phyloP scores from a whole-genome alignment of 2,888 invertebrate species.

The Drosophila nigritarsus region DNA sequence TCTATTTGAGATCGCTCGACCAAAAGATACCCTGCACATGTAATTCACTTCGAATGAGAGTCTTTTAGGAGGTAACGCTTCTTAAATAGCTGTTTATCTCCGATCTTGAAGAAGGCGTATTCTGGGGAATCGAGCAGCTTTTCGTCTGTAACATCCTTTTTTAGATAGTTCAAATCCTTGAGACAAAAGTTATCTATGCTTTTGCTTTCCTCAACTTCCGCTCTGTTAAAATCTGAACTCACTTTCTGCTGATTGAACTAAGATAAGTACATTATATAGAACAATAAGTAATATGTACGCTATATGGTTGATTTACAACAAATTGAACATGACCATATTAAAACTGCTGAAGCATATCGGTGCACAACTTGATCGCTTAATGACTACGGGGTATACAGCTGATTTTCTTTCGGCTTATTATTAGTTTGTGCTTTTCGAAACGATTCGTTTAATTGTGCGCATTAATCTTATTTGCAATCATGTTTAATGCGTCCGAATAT shows the following conservation, averaged over 20 bases:
- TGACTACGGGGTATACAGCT: constrained; percentile 40
- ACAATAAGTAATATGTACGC: background rate
- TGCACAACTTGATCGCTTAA: background rate
- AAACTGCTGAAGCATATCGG: background rate
- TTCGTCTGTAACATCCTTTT: background rate
- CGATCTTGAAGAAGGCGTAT: background rate
- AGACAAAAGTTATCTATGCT: too few relatives aligned
- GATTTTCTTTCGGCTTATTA: constrained; percentile 40
- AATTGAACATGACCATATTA: background rate
- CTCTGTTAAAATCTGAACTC: background rate
- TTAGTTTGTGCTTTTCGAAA: constrained; percentile 18
- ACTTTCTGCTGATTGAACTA: background rate
- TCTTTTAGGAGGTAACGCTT: background rate
- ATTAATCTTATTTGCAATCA: constrained; percentile 52
- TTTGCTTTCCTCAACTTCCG: background rate
- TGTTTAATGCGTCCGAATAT: constrained; percentile 26
- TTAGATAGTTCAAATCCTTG: background rate
- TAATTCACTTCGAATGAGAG: background rate
- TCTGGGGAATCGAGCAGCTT: background rate
- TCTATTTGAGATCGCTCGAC: constrained; percentile 1
- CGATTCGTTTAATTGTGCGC: constrained; percentile 39
- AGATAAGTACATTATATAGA: background rate
- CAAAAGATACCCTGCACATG: constrained; percentile 4
- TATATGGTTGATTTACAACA: background rate
- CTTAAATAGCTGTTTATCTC: background rate